Evolutionary conservation across 2,888 invertebrate genomes (phyloP).

Genomic region (Pogonocherus hispidulus): DNA sequence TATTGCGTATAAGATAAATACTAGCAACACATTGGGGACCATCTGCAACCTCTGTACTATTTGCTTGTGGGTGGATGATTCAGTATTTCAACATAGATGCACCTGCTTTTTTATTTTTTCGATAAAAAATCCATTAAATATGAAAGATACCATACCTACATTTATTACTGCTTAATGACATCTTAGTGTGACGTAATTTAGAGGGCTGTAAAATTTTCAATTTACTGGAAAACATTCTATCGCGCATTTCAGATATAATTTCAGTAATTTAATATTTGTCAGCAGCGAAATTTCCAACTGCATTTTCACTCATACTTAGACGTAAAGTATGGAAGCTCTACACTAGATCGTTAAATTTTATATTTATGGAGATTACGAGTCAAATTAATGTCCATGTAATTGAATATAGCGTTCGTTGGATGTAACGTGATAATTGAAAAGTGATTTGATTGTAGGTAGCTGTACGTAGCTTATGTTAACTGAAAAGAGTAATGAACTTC

Average conservation of each 20-base stretch:
- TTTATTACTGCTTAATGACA: not conserved
- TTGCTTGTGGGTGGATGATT: no score
- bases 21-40: no score
- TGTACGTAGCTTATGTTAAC: no score
- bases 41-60: no score
- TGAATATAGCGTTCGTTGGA: not conserved
- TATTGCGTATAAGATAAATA: no score
- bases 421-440: not conserved
- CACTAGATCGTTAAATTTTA: not conserved
- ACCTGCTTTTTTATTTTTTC: no score
- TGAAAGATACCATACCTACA: not conserved
- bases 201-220: not conserved
- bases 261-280: constrained; percentile 1
- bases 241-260: not conserved
- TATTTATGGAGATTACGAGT: constrained; percentile 4
- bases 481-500: no score
- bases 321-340: not conserved
- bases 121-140: not conserved
- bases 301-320: not conserved
- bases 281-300: not conserved
- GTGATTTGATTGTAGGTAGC: not conserved
- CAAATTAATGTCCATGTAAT: not conserved
- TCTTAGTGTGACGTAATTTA: not conserved
- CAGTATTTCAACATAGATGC: no score
- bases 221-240: not conserved